phyloP scores from a whole-genome alignment of 2,888 invertebrate species.

The Ichneumoninae sp. region DNA sequence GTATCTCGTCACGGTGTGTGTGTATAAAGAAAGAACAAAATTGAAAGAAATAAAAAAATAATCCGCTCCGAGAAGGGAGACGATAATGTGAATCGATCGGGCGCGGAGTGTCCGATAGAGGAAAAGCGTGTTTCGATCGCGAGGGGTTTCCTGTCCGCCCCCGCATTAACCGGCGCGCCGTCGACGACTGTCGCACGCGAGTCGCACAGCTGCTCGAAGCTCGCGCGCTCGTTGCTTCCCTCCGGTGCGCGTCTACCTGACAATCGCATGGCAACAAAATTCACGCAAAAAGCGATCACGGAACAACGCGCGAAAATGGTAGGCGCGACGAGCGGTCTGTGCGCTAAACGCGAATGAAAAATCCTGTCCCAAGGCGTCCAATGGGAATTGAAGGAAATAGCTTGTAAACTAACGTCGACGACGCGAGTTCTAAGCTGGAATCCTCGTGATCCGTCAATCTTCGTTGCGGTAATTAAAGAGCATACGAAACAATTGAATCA shows the following conservation, averaged over 20 bases:
- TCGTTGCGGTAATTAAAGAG: constrained; percentile 60
- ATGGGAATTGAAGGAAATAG: constrained; percentile 18
- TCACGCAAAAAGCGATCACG: constrained; percentile 23
- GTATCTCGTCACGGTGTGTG: constrained; percentile 25
- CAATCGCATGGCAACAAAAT: constrained; percentile 35
- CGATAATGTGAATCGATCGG: constrained; percentile 23
- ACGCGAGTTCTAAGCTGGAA: constrained; percentile 4
- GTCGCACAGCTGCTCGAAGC: constrained; percentile 5
- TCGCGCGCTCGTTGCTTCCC: background rate
- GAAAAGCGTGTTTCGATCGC: constrained; percentile 36
- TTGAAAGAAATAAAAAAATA: constrained; percentile 6
- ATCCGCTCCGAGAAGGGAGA: background rate
- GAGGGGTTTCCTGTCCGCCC: constrained; percentile 42
- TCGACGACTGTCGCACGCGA: constrained; percentile 28
- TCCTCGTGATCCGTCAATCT: constrained; percentile 63
- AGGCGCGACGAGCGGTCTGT: background rate
- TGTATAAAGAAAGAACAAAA: background rate
- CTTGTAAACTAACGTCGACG: constrained; percentile 25
- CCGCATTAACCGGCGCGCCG: constrained; percentile 16
- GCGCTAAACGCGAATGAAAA: constrained; percentile 1
- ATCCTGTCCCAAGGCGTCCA: background rate
- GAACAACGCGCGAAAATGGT: background rate
- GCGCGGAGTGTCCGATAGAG: constrained; percentile 10
- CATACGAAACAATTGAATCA: constrained; percentile 61
- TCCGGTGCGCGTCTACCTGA: constrained; percentile 5